Percentiles rank a stretch among this genome's conserved stretches.
phyloP scores from a whole-genome alignment of 2,113 vertebrate species.

The Mesoclemmys tuberculata region DNA sequence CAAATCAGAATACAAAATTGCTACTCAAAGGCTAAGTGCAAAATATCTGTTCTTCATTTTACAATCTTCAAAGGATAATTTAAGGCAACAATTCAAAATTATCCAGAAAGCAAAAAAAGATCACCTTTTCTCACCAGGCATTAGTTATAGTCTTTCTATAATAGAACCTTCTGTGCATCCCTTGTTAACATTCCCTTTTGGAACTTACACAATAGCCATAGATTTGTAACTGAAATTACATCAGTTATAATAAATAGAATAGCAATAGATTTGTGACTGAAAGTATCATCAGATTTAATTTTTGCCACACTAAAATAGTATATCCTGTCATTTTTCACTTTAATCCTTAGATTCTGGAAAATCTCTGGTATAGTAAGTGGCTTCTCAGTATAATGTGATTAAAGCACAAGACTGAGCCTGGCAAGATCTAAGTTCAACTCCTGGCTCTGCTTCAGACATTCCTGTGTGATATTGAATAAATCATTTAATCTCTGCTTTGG shows the following conservation, averaged over 20 bases:
- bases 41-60: no score
- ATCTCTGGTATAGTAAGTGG: neutral
- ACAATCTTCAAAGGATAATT: neutral
- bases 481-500: neutral
- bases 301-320: neutral
- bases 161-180: neutral
- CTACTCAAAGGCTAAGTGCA: neutral
- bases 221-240: neutral
- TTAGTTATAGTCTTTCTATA: neutral
- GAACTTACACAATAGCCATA: accelerated
- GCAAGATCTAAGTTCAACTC: neutral
- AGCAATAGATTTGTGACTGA: neutral
- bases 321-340: neutral
- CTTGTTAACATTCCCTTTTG: neutral
- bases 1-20: neutral
- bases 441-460: neutral
- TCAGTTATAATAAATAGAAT: neutral
- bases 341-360: neutral
- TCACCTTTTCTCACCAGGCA: neutral
- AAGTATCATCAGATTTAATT: neutral
- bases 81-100: neutral
- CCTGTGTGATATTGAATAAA: neutral
- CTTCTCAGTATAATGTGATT: neutral
- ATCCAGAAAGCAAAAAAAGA: neutral
- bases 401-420: neutral